These are phyloP conservation scores for Coregonus sp. DNA, from an alignment of 2,797 vertebrate species.

Conservation along the genomic window DNA sequence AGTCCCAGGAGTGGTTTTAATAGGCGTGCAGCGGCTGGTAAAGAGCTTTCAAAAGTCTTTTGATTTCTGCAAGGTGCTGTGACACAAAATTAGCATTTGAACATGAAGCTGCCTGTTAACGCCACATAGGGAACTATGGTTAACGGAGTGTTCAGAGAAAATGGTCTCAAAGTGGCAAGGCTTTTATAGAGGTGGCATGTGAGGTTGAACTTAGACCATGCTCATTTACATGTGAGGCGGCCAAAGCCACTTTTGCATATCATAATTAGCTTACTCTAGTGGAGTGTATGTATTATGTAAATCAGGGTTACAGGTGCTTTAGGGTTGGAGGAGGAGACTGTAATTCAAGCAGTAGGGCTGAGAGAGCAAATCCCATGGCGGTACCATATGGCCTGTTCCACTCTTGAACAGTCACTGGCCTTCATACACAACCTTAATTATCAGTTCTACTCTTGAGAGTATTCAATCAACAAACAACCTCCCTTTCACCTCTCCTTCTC, in stretches of 20 bases:
- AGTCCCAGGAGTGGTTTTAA: constrained; percentile 25
- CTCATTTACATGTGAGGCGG: constrained; percentile 54
- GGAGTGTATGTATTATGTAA: constrained; percentile 39
- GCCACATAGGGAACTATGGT: constrained; percentile 30
- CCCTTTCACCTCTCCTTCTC: not conserved
- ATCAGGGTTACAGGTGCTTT: constrained; percentile 21
- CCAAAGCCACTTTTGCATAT: constrained; percentile 14
- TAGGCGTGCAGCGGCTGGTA: constrained; percentile 16
- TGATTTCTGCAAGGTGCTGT: constrained; percentile 30
- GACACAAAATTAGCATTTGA: constrained; percentile 55
- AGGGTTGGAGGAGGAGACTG: constrained; percentile 19
- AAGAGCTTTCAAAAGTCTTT: constrained; percentile 30
- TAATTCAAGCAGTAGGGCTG: constrained; percentile 29
- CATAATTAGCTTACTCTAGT: constrained; percentile 34
- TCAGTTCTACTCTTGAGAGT: not conserved
- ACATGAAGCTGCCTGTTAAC: constrained; percentile 45
- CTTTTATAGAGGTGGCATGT: constrained; percentile 8
- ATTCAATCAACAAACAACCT: not conserved
- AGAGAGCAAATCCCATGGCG: constrained; percentile 15
- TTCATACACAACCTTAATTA: not conserved
- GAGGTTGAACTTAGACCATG: constrained; percentile 29
- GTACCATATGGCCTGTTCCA: not conserved
- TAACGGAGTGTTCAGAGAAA: constrained; percentile 34
- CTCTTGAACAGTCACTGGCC: constrained; percentile 15
- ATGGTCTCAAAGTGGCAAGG: constrained; percentile 39